Conservation (phyloP, 2,113 vertebrate genomes). For the Pelvicachromis taeniatus region DNA sequence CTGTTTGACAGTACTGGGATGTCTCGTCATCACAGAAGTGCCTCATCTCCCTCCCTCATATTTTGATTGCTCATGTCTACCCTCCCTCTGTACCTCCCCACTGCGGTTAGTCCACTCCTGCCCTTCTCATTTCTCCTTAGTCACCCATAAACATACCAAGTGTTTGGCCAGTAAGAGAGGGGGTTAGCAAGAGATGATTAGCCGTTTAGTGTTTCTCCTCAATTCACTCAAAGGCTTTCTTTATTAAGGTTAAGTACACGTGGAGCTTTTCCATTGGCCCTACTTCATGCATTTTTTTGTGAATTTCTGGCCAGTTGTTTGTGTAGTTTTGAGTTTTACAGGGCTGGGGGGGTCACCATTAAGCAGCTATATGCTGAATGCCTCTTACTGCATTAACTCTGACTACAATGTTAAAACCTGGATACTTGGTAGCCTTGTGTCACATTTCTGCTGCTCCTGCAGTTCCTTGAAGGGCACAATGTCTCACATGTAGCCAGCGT, state of each 20-base stretch:
- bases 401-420: background rate
- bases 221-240: constrained; percentile 49
- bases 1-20: background rate
- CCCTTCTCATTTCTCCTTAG: constrained; percentile 40
- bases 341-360: constrained; percentile 1
- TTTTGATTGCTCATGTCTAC: constrained; percentile 2
- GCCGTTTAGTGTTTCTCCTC: constrained; percentile 2
- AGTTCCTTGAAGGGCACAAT: background rate
- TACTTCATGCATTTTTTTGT: background rate
- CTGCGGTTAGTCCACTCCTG: background rate
- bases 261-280: constrained; percentile 24
- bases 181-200: background rate
- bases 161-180: constrained; percentile 3
- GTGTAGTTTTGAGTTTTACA: background rate
- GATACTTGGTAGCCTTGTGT: constrained; percentile 42
- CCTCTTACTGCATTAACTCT: constrained; percentile 10
- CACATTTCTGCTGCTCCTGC: constrained; percentile 42
- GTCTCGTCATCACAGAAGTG: background rate
- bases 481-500: background rate
- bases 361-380: constrained; percentile 59
- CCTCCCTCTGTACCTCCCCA: background rate
- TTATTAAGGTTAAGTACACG: constrained; percentile 41
- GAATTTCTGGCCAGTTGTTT: constrained; percentile 22
- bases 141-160: constrained; percentile 54
- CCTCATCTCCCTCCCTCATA: background rate